phyloP scores from a whole-genome alignment of 2,113 vertebrate genomes.

The Phycodurus eques region DNA sequence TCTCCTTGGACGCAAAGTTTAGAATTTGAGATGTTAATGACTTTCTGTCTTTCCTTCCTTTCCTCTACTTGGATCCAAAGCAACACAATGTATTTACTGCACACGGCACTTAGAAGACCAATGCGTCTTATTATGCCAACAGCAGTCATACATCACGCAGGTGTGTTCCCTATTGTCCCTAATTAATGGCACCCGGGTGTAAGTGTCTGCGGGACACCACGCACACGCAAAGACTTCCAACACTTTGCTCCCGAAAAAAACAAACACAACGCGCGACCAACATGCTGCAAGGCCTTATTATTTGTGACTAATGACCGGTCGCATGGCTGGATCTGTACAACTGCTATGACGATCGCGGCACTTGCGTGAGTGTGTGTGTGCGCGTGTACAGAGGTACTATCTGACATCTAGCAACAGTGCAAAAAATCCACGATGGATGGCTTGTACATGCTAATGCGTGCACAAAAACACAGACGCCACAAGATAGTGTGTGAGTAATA shows the following conservation, averaged over 20 bases:
- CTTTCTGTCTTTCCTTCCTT: slow-evolving; percentile 19
- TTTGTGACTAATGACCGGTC: slow-evolving; percentile 63
- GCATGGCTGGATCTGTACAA: slow-evolving; percentile 50
- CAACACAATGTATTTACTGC: background rate
- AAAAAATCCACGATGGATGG: slow-evolving; percentile 41
- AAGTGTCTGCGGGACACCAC: slow-evolving; percentile 21
- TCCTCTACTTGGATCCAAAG: background rate
- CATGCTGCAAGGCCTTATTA: slow-evolving; percentile 46
- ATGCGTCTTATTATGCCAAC: slow-evolving; percentile 58
- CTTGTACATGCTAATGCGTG: slow-evolving; percentile 5
- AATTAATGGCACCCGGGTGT: slow-evolving; percentile 58
- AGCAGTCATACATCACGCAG: slow-evolving; percentile 60
- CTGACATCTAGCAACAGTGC: slow-evolving; percentile 10
- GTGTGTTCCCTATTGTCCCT: slow-evolving; percentile 61
- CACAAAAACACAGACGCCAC: background rate
- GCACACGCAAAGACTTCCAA: slow-evolving; percentile 32
- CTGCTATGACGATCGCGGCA: slow-evolving; percentile 34
- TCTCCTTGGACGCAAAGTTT: slow-evolving; percentile 17
- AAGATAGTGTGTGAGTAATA: slow-evolving; percentile 47
- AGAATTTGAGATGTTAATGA: slow-evolving; percentile 14
- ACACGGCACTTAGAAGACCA: slow-evolving; percentile 9
- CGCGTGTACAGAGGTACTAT: background rate
- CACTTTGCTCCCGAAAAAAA: slow-evolving; percentile 13
- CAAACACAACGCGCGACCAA: slow-evolving; percentile 7
- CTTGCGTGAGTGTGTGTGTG: slow-evolving; percentile 3